Percentiles rank a stretch among this genome's conserved stretches.
These are phyloP conservation scores for Apaloderma vittatum DNA, from an alignment of 2,113 vertebrate genomes.

Conservation along the genomic window DNA sequence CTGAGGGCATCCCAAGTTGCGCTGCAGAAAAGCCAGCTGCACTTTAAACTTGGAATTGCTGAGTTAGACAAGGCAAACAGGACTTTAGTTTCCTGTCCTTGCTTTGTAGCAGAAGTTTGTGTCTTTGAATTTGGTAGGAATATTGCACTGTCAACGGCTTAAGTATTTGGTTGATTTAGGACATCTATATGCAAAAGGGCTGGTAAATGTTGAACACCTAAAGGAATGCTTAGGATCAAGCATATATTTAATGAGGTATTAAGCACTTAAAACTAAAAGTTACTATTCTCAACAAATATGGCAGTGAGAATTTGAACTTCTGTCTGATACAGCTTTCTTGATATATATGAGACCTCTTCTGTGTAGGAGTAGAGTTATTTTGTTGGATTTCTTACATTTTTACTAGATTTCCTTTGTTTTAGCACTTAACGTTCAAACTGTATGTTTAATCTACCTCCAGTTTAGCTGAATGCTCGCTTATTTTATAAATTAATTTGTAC, in stretches of 20 bases:
- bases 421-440: background rate
- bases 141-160: background rate
- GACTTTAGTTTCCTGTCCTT: background rate
- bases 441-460: background rate
- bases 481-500: background rate
- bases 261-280: background rate
- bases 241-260: background rate
- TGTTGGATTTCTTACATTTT: background rate
- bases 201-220: background rate
- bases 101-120: background rate
- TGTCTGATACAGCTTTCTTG: background rate
- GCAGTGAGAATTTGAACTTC: background rate
- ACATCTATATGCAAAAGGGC: background rate
- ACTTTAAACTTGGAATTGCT: background rate
- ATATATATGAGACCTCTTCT: background rate
- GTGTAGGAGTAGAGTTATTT: background rate
- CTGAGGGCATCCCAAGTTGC: fast-evolving
- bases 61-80: background rate
- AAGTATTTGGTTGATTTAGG: background rate
- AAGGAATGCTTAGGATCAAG: background rate
- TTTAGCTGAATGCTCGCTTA: background rate
- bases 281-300: background rate
- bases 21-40: background rate
- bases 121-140: background rate
- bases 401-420: background rate